phyloP scores from a whole-genome alignment of 2,797 vertebrate species.

The Buphagus erythrorhynchus region DNA sequence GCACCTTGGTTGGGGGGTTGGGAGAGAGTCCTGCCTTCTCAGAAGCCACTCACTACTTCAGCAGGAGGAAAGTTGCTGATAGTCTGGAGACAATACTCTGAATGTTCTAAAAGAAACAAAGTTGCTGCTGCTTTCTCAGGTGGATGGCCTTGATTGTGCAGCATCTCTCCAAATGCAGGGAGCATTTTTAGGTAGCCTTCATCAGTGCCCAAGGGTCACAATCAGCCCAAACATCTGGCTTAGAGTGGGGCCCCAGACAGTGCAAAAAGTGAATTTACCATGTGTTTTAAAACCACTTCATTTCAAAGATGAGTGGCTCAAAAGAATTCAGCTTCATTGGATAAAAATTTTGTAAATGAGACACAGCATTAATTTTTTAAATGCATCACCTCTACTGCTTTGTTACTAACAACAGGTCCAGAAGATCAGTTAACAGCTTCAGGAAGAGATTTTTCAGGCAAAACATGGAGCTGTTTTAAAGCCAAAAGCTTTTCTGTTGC shows the following conservation, averaged over 20 bases:
- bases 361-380: neutral
- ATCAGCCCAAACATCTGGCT: neutral
- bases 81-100: neutral
- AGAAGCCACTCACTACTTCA: neutral
- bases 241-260: neutral
- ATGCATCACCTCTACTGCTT: neutral
- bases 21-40: neutral
- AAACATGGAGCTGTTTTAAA: rapidly evolving
- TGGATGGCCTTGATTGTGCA: neutral
- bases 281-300: neutral
- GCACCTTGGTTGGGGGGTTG: rapidly evolving
- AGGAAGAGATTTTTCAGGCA: neutral
- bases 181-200: neutral
- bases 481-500: neutral
- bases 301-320: neutral
- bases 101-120: neutral
- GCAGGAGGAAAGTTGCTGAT: neutral
- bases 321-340: neutral
- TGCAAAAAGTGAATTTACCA: neutral
- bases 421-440: neutral
- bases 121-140: neutral
- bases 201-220: neutral
- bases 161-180: neutral
- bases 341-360: neutral
- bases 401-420: neutral